Conservation (phyloP, 2,888 invertebrate species). For the Napeogenes inachia region DNA sequence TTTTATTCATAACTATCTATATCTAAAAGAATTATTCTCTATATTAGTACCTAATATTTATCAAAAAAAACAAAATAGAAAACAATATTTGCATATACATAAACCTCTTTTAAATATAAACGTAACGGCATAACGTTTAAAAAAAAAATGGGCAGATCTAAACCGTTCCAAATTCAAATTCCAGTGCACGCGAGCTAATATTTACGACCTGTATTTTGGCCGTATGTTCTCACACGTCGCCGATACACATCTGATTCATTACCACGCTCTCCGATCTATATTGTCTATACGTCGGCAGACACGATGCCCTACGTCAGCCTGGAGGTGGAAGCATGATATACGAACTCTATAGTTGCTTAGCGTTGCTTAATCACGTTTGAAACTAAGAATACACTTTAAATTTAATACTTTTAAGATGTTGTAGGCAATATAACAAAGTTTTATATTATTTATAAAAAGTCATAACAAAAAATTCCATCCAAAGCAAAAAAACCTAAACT, state of each 20-base stretch:
- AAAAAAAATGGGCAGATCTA: conserved; percentile 40
- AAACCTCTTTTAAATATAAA: no score
- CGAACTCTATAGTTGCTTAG: conserved; percentile 18
- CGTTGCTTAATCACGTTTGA: conserved; percentile 22
- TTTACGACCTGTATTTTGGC: conserved; percentile 75
- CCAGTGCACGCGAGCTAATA: conserved; percentile 69
- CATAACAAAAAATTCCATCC: not conserved
- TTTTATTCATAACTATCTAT: no score
- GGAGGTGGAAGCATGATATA: conserved; percentile 28
- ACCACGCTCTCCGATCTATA: conserved; percentile 60
- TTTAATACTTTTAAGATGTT: no score
- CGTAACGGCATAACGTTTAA: not conserved
- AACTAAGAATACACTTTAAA: not conserved
- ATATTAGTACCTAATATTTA: no score
- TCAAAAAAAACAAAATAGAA: no score
- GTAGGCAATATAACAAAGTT: no score
- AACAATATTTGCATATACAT: no score
- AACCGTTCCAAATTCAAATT: conserved; percentile 32
- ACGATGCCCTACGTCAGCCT: conserved; percentile 26
- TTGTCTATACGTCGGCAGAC: conserved; percentile 44
- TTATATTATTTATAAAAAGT: not conserved
- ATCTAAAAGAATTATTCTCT: no score
- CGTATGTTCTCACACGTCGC: conserved; percentile 76
- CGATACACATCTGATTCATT: conserved; percentile 77
- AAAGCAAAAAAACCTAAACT: not conserved